phyloP scores from a whole-genome alignment of 35 echinoderm and acorn worm genomes.

The Chiridota heheva region DNA sequence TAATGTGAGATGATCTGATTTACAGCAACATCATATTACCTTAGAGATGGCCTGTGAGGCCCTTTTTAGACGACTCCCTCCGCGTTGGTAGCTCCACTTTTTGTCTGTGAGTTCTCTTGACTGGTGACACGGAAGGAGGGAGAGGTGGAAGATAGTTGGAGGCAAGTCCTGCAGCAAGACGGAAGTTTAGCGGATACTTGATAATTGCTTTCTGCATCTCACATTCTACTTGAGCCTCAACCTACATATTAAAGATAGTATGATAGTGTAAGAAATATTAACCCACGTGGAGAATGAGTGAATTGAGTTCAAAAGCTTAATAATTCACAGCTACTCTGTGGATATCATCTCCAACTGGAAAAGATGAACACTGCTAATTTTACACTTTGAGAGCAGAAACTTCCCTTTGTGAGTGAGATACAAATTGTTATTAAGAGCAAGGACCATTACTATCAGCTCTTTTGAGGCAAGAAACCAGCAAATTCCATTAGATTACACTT shows the following conservation, averaged over 20 bases:
- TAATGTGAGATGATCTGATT: too few relatives aligned
- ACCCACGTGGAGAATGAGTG: background rate
- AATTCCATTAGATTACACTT: too few relatives aligned
- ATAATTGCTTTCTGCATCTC: conserved; percentile 62
- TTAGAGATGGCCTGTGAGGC: conserved; percentile 78
- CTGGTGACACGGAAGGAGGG: conserved; percentile 59
- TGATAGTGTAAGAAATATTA: background rate
- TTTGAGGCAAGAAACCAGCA: too few relatives aligned
- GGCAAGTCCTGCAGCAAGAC: conserved; percentile 78
- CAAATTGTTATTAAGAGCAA: too few relatives aligned
- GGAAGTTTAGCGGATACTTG: conserved; percentile 48
- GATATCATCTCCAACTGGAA: too few relatives aligned
- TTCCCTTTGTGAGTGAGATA: too few relatives aligned
- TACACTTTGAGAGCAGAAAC: too few relatives aligned
- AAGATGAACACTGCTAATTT: too few relatives aligned
- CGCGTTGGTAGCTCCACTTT: conserved; percentile 76
- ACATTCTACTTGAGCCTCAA: conserved; percentile 89
- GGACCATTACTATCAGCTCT: too few relatives aligned
- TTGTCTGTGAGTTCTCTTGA: conserved; percentile 34
- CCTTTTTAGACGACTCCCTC: conserved; percentile 40
- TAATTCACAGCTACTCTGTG: too few relatives aligned
- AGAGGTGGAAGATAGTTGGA: conserved; percentile 82
- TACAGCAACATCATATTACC: conserved; percentile 32
- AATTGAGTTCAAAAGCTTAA: too few relatives aligned
- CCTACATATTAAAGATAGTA: conserved; percentile 34